Evolutionary conservation across 1,140 invertebrate genomes (phyloP).

Genomic region (Eciton burchellii): DNA sequence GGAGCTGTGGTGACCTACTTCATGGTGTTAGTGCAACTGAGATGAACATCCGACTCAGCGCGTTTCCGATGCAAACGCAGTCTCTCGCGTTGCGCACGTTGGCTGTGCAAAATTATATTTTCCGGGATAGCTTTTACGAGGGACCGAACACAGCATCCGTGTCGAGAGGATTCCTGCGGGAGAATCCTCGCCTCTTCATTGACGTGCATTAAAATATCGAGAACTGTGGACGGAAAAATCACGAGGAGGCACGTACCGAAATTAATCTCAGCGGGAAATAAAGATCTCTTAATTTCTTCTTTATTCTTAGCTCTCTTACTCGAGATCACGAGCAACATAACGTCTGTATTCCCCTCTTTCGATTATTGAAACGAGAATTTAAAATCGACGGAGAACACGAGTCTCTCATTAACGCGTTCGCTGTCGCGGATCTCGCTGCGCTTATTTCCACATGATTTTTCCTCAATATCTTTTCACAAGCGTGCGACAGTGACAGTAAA

Average conservation of each 20-base stretch:
- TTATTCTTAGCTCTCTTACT: background rate
- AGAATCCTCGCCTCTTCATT: background rate
- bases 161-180: background rate
- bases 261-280: background rate
- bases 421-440: background rate
- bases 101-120: conserved; percentile 52
- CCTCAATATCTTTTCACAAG: conserved; percentile 1
- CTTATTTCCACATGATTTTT: conserved; percentile 25
- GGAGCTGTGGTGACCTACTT: conserved; percentile 95
- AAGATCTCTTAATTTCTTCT: background rate
- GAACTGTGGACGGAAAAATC: background rate
- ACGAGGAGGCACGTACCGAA: background rate
- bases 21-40: conserved; percentile 95
- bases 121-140: conserved; percentile 42
- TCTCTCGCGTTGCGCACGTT: conserved; percentile 23
- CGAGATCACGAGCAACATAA: background rate
- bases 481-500: background rate
- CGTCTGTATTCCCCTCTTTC: background rate
- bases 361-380: background rate
- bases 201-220: background rate
- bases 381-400: background rate
- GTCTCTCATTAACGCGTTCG: background rate
- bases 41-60: conserved; percentile 85
- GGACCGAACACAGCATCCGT: background rate
- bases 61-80: conserved; percentile 7